A percentile compares a stretch with the other conserved stretches of the same genome.
Conservation (phyloP, 2,888 invertebrate genomes). For the Tenthredo livida region DNA sequence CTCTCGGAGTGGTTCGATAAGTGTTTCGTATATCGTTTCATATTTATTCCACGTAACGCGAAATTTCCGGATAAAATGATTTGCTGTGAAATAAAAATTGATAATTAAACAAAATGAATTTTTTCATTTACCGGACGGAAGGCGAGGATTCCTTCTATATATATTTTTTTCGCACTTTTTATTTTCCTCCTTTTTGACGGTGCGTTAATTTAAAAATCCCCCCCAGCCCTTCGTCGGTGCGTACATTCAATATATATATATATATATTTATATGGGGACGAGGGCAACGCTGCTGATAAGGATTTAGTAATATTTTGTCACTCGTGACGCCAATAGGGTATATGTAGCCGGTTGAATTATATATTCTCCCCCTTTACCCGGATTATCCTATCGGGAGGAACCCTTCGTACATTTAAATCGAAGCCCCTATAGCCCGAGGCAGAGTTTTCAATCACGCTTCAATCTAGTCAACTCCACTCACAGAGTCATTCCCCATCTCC, state of each 20-base stretch:
- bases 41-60: constrained; percentile 40
- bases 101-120: not conserved
- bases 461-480: constrained; percentile 70
- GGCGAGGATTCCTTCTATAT: not conserved
- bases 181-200: not conserved
- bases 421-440: constrained; percentile 67
- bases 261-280: not conserved
- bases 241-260: not conserved
- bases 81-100: not conserved
- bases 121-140: constrained; percentile 31
- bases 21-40: not conserved
- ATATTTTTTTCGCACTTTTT: constrained; percentile 1
- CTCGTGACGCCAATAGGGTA: constrained; percentile 45
- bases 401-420: constrained; percentile 70
- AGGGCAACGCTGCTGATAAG: constrained; percentile 31
- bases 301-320: constrained; percentile 51
- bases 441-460: constrained; percentile 76
- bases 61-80: constrained; percentile 37
- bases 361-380: constrained; percentile 47
- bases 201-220: constrained; percentile 31
- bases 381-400: constrained; percentile 52
- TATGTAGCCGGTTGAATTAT: constrained; percentile 42
- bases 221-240: not conserved
- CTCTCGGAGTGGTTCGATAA: not conserved
- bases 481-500: constrained; percentile 57